Evolutionary conservation across 1,140 invertebrate genomes (phyloP).

Genomic region (Diorhabda sublineata): DNA sequence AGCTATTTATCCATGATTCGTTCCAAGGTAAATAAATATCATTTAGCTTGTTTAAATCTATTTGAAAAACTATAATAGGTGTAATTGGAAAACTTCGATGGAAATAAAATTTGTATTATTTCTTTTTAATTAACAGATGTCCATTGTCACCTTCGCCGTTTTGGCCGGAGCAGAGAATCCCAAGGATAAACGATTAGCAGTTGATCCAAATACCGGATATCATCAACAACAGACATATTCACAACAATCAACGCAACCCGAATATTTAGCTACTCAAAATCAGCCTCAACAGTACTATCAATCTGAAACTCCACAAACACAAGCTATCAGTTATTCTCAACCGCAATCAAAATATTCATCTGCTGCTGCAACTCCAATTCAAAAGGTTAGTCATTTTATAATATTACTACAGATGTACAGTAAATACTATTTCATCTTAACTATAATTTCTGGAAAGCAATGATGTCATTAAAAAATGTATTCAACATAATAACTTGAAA

Average conservation of each 20-base stretch:
- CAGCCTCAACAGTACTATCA: constrained; percentile 18
- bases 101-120: not conserved
- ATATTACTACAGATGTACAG: too few species aligned
- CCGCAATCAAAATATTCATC: constrained; percentile 9
- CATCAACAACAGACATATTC: not conserved
- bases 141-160: constrained; percentile 14
- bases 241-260: constrained; percentile 6
- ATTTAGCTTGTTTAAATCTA: too few species aligned
- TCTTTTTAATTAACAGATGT: constrained; percentile 7
- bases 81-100: too few species aligned
- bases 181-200: constrained; percentile 19
- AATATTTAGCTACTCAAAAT: not conserved
- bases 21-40: too few species aligned
- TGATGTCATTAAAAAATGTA: too few species aligned
- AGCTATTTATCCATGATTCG: too few species aligned
- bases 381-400: not conserved
- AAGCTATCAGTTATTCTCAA: constrained; percentile 20
- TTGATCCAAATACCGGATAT: constrained; percentile 7
- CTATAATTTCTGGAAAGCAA: too few species aligned
- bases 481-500: too few species aligned
- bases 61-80: too few species aligned
- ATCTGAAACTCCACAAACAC: constrained; percentile 15
- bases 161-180: constrained; percentile 11
- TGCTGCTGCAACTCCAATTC: not conserved
- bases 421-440: too few species aligned